Evolutionary conservation across 2,797 vertebrate species (phyloP).

Genomic region (Toxotes lorentzi): DNA sequence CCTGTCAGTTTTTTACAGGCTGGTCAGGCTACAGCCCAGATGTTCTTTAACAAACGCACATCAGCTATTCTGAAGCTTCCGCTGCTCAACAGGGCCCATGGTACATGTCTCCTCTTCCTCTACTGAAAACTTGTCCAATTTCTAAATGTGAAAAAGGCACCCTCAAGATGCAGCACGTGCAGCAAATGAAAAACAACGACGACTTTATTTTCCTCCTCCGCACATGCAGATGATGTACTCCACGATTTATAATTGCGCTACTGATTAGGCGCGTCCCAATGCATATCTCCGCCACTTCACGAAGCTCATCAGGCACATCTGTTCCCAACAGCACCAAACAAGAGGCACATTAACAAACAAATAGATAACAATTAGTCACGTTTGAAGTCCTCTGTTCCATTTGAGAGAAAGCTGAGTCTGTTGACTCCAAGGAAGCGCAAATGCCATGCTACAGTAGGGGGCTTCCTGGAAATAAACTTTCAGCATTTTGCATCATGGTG

Average conservation of each 20-base stretch:
- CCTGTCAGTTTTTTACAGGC: constrained; percentile 31
- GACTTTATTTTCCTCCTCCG: constrained; percentile 64
- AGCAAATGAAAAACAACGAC: constrained; percentile 53
- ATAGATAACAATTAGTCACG: constrained; percentile 80
- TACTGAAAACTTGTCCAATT: constrained; percentile 16
- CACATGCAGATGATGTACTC: constrained; percentile 71
- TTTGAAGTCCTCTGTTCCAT: constrained; percentile 78
- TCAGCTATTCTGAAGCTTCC: constrained; percentile 36
- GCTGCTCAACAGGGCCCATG: constrained; percentile 1
- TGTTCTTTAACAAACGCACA: constrained; percentile 34
- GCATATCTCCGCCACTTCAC: constrained; percentile 78
- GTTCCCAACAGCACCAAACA: constrained; percentile 76
- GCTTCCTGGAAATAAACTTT: constrained; percentile 65
- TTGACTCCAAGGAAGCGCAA: constrained; percentile 49
- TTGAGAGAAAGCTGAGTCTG: constrained; percentile 60
- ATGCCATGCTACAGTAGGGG: constrained; percentile 31
- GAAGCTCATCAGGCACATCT: constrained; percentile 84
- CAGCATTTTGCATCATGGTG: constrained; percentile 58
- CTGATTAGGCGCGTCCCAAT: constrained; percentile 77
- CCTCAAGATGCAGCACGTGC: constrained; percentile 32
- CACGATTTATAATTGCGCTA: constrained; percentile 72
- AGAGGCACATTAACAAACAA: constrained; percentile 80
- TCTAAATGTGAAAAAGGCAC: constrained; percentile 9
- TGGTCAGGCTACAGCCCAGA: constrained; percentile 31
- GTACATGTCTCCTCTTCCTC: background rate